Evolutionary conservation across 2,113 vertebrate species (phyloP).

Genomic region (Gadus chalcogrammus): DNA sequence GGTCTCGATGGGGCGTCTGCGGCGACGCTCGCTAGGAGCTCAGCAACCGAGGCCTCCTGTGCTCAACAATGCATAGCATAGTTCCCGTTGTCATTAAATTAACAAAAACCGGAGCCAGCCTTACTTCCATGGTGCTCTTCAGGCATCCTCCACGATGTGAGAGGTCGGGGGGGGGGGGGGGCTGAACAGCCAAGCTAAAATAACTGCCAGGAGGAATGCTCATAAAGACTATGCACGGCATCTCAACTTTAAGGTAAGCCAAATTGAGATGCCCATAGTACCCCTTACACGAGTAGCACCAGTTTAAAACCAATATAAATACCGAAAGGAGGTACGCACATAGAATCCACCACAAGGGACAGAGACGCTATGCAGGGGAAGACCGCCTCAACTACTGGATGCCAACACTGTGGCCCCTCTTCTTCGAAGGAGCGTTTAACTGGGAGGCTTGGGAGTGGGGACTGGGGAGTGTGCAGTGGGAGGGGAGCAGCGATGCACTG

Average conservation of each 20-base stretch:
- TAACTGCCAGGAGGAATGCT: constrained; percentile 47
- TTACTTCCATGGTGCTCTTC: constrained; percentile 66
- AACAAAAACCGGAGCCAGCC: constrained; percentile 41
- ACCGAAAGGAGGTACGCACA: not conserved
- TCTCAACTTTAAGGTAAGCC: not conserved
- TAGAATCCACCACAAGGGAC: constrained; percentile 33
- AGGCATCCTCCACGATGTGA: constrained; percentile 72
- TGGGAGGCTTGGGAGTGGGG: constrained; percentile 8
- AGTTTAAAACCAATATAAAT: constrained; percentile 22
- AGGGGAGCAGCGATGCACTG: constrained; percentile 5
- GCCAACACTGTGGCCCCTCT: constrained; percentile 26
- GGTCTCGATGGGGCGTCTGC: constrained; percentile 62
- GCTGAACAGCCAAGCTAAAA: constrained; percentile 10
- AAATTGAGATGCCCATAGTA: constrained; percentile 13
- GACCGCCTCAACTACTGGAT: constrained; percentile 34
- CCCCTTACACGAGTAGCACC: constrained; percentile 52
- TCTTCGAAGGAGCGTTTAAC: constrained; percentile 15
- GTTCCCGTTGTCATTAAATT: not conserved
- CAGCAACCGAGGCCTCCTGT: constrained; percentile 66
- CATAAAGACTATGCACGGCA: not conserved
- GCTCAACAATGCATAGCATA: constrained; percentile 76
- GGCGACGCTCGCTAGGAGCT: constrained; percentile 42
- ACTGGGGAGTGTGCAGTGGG: not conserved
- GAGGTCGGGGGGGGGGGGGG: constrained; percentile 33
- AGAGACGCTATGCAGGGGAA: constrained; percentile 21